A percentile compares a stretch with the other conserved stretches of the same genome.
These are phyloP conservation scores for Hapalemur alaotrensis DNA, from an alignment of 2,797 vertebrate genomes.

Conservation along the genomic window DNA sequence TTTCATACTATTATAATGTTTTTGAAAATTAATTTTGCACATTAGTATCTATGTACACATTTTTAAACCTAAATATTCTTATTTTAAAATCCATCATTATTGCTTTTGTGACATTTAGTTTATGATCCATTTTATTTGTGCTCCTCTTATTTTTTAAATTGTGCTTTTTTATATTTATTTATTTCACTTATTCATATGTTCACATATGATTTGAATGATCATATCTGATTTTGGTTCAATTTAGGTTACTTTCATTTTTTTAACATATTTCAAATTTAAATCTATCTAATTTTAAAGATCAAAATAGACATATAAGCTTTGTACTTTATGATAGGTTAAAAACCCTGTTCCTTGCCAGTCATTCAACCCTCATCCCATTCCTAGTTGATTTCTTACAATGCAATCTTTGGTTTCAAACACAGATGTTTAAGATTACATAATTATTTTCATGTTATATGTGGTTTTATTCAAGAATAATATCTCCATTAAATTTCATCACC, in stretches of 20 bases:
- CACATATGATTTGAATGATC: background rate
- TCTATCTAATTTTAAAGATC: background rate
- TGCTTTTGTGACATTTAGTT: background rate
- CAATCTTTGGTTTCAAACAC: background rate
- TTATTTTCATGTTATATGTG: background rate
- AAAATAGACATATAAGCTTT: background rate
- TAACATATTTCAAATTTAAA: background rate
- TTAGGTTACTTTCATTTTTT: background rate
- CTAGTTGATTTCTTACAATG: background rate
- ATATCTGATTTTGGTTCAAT: background rate
- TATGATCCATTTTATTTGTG: background rate
- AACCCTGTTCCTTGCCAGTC: background rate
- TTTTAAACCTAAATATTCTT: background rate
- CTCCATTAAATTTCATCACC: background rate
- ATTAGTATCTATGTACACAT: background rate
- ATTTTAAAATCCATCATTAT: background rate
- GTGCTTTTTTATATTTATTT: background rate
- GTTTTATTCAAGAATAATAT: slow-evolving; percentile 12
- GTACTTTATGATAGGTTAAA: background rate
- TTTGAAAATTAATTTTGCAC: background rate
- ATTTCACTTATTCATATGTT: background rate
- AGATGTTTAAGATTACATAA: background rate
- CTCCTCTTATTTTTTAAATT: background rate
- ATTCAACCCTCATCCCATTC: background rate
- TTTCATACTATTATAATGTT: background rate